A percentile compares a stretch with the other conserved stretches of the same genome.
These are phyloP conservation scores for Labeo catla DNA, from an alignment of 2,113 vertebrate genomes.

Conservation along the genomic window DNA sequence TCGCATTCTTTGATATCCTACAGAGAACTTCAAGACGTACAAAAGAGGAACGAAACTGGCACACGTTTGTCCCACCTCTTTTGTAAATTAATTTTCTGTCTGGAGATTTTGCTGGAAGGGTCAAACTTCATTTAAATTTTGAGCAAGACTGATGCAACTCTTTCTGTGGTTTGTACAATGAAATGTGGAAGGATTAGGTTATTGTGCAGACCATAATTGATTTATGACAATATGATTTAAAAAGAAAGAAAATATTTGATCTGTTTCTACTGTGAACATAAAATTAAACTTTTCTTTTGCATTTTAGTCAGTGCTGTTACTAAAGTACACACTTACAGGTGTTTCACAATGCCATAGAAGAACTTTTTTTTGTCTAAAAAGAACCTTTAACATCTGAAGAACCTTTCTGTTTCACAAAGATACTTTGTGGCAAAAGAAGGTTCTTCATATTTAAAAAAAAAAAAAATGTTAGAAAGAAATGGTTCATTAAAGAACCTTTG, in stretches of 20 bases:
- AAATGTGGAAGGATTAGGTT: neutral
- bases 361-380: too few relatives aligned
- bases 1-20: constrained; percentile 40
- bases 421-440: too few relatives aligned
- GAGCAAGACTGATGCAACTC: constrained; percentile 21
- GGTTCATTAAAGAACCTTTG: too few relatives aligned
- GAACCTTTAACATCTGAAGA: too few relatives aligned
- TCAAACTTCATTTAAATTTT: constrained; percentile 32
- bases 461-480: too few relatives aligned
- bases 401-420: too few relatives aligned
- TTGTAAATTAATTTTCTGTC: constrained; percentile 41
- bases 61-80: neutral
- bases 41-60: neutral
- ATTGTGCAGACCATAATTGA: neutral
- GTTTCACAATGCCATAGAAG: too few relatives aligned
- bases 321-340: too few relatives aligned
- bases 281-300: neutral
- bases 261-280: neutral
- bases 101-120: constrained; percentile 19
- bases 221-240: neutral
- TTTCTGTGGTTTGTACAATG: constrained; percentile 5
- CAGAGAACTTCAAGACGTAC: constrained; percentile 19
- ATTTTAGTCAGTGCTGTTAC: neutral
- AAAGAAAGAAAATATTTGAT: neutral
- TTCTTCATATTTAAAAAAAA: too few relatives aligned